Evolutionary conservation across 2,797 vertebrate species (phyloP), one percentile per base, ranked within the genome.

Genomic region (Silurus aristotelis): DNA sequence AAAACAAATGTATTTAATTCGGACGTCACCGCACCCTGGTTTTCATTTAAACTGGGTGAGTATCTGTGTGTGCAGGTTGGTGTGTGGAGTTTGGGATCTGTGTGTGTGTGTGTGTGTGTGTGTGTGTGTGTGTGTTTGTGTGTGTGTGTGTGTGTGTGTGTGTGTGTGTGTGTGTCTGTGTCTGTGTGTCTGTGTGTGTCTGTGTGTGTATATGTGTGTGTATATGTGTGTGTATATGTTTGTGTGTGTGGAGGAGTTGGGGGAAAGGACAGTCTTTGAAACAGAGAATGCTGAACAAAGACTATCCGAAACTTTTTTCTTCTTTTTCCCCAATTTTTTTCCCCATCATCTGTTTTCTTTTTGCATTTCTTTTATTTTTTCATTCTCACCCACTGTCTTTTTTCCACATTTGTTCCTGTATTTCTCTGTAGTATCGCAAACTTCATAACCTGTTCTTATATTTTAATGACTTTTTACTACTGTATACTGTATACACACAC

Each of bases 311-410:
- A 52, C 10, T 72, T 79, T 79, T 80, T 56, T 25, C 72, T 38
- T 79, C 83, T 87, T 81, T 88, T 48, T 72, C 61, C 89, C 78
- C 80, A 38, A 38, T 38, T 89, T n/a, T n/a, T n/a, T n/a, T n/a
- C n/a, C n/a, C n/a, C 89, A 90, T 91, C 83, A 87, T 55, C 87
- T 94, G 89, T 91, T 90, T 91, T 93, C 92, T 91, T 91, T 86
- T 89, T 88, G 87, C 90, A 90, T 63, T 87, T 60, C 84, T 88
- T 84, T 89, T 87, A 25, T 68, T 71, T 86, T 66, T 83, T 87
- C 85, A 72, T 66, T 15, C 71, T 61, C 66, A 86, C 89, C 88
- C 77, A 52, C 58, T 68, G 73, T 76, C 55, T 73, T 22, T 73
- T 70, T 27, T 79, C 64, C 22, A 46, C 43, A 14, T 46, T 58